phyloP scores from a whole-genome alignment of 2,113 vertebrate species.

The Podilymbus podiceps region DNA sequence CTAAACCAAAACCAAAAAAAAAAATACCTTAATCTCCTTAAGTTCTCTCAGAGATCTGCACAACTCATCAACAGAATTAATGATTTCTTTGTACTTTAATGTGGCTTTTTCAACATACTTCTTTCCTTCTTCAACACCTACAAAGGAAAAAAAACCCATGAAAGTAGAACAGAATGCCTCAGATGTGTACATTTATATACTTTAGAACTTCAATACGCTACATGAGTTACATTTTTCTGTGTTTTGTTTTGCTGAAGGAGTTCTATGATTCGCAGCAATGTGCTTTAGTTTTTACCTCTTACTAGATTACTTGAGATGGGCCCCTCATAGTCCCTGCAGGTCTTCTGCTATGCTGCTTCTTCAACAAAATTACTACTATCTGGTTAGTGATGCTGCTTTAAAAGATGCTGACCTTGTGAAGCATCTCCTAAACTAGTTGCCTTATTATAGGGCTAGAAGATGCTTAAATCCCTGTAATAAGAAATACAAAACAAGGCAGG shows the following conservation, averaged over 20 bases:
- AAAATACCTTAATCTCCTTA: slow-evolving; percentile 82
- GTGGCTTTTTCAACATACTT: slow-evolving; percentile 83
- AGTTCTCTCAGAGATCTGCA: slow-evolving; percentile 81
- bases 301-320: not conserved
- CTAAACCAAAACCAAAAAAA: too few relatives aligned
- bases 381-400: not conserved
- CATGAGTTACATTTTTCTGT: not conserved
- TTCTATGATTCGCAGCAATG: not conserved
- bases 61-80: slow-evolving; percentile 82
- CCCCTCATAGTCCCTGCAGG: not conserved
- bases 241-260: not conserved
- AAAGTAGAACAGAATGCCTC: not conserved
- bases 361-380: not conserved
- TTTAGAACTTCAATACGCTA: not conserved
- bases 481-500: not conserved
- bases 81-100: slow-evolving; percentile 83
- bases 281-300: not conserved
- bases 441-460: not conserved
- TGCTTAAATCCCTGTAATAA: not conserved
- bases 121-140: slow-evolving; percentile 86
- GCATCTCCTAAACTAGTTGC: not conserved
- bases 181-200: not conserved
- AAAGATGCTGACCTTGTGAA: not conserved
- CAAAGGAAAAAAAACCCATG: not conserved
- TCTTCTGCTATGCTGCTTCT: not conserved